A percentile compares a stretch with the other conserved stretches of the same genome.
phyloP scores from a whole-genome alignment of 2,113 vertebrate genomes.

The Hippopotamus amphibius region DNA sequence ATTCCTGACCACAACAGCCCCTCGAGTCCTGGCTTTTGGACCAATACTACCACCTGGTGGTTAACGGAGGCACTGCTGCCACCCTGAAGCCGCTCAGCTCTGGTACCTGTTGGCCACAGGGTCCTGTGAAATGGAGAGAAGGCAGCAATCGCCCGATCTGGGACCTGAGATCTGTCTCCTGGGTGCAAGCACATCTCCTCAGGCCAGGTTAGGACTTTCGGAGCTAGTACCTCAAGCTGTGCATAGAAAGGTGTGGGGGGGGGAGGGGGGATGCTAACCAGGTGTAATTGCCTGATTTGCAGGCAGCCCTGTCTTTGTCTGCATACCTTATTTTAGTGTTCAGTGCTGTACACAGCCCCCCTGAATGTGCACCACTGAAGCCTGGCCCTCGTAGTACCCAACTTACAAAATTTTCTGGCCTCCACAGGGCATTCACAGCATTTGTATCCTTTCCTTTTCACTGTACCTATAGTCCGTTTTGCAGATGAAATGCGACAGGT shows the following conservation, averaged over 20 bases:
- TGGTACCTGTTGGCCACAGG: neutral
- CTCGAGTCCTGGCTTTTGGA: neutral
- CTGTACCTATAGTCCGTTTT: neutral
- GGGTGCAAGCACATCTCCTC: neutral
- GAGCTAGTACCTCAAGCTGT: neutral
- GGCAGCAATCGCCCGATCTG: neutral
- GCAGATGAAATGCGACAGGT: neutral
- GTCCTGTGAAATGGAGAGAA: neutral
- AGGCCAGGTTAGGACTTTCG: neutral
- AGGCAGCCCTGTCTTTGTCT: neutral
- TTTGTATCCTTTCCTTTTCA: neutral
- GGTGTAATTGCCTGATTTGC: neutral
- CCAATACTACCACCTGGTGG: constrained; percentile 56
- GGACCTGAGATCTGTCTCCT: neutral
- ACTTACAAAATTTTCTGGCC: neutral
- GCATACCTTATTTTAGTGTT: neutral
- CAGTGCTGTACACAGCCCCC: neutral
- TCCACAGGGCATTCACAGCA: neutral
- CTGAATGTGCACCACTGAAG: neutral
- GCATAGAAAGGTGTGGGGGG: neutral
- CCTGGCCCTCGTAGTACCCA: neutral
- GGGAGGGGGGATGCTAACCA: neutral
- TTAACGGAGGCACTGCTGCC: neutral
- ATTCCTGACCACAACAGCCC: neutral
- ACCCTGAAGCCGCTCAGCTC: neutral